Base-by-base conservation (phyloP, 2,113 vertebrate species). In the Lutjanus erythropterus region DNA sequence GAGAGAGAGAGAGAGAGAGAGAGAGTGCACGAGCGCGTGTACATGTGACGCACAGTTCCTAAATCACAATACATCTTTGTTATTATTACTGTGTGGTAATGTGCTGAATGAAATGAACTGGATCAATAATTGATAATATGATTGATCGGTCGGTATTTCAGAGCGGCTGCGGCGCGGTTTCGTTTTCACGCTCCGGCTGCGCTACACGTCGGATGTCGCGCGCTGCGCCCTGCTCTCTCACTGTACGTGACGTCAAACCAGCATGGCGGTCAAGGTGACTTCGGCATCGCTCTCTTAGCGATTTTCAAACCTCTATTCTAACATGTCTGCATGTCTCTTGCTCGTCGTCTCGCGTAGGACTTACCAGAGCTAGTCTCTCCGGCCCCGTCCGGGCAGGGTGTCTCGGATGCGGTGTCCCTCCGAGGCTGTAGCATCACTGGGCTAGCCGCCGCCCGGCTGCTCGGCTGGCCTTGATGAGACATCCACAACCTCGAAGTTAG, bases 221-320 rank as follows among this genome's bases (percentile, higher is more conserved):
- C 90, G 83, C 91, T 86, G 94, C 94, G 85, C 88, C 88, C 19
- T 75, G 80, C 91, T 65, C 72, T 16, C 53, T 56, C 61, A 88
- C 85, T 91, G 68, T 86, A 47, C 83, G 90, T 92, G 94, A 96
- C 95, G 94, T 96, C 96, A 96, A 90, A 93, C 90, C 96, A 98
- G 96, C 96, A 98, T 98, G 97, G 97, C 97, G 97, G 96, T 96
- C 97, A 98, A 98, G 97, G 97, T 98, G 97, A 98, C 97, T 98
- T 96, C 94, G 89, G 94, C 91, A 91, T 91, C 84, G 78, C 89
- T 90, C 67, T 82, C 68, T 42, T 76, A n/a, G 60, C 87, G 68
- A 53, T 74, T 86, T 82, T 75, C 25, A 85, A 62, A 50, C 58
- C 19, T 85, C 15, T 85, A 9, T 37, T 75, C 69, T 59, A 25